A percentile compares a stretch with the other conserved stretches of the same genome.
phyloP scores from a whole-genome alignment of 2,113 vertebrate species.

The Salminus brasiliensis region DNA sequence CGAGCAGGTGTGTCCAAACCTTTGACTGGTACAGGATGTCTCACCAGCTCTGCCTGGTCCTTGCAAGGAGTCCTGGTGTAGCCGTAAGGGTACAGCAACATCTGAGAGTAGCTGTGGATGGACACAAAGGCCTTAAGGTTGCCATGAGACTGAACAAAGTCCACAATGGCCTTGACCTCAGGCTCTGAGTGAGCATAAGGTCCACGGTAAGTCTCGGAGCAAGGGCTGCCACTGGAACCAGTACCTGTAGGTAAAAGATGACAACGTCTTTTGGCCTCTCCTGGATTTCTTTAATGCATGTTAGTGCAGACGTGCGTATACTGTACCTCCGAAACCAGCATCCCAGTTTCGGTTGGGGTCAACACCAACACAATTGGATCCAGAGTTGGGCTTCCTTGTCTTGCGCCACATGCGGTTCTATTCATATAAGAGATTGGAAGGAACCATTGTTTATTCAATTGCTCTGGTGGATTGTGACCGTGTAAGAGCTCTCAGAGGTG shows the following conservation, averaged over 20 bases:
- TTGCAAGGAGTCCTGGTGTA: constrained; percentile 68
- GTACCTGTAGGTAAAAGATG: constrained; percentile 64
- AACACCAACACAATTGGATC: constrained; percentile 79
- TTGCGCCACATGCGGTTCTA: constrained; percentile 94
- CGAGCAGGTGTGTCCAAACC: no score
- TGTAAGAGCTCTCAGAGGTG: no score
- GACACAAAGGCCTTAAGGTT: constrained; percentile 92
- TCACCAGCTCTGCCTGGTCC: constrained; percentile 85
- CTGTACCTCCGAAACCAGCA: constrained; percentile 85
- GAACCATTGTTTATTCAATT: no score
- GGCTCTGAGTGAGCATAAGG: constrained; percentile 83
- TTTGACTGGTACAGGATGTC: no score
- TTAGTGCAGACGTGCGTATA: not conserved
- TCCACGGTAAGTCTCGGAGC: constrained; percentile 84
- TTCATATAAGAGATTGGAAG: not conserved
- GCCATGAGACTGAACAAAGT: constrained; percentile 85
- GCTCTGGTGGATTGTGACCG: no score
- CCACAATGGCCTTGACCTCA: constrained; percentile 91
- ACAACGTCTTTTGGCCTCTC: not conserved
- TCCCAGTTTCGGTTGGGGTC: constrained; percentile 93
- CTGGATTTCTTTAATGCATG: no score
- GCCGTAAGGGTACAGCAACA: constrained; percentile 93
- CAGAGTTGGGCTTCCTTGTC: constrained; percentile 81
- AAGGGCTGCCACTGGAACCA: constrained; percentile 83
- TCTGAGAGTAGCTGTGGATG: constrained; percentile 96